A percentile compares a stretch with the other conserved stretches of the same genome.
Conservation (phyloP, 2,113 vertebrate genomes). For the Sander vitreus region DNA sequence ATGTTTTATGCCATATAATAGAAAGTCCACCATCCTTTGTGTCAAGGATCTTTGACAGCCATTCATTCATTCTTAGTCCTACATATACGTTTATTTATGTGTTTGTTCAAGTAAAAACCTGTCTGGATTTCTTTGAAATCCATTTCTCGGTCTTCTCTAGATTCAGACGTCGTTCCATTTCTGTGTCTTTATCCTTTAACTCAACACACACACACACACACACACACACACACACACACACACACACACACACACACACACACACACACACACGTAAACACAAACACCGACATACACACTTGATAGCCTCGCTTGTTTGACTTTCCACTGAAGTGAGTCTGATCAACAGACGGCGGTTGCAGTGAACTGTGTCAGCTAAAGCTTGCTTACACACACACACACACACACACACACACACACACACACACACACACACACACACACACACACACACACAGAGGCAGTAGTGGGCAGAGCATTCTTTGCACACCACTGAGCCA, state of each 20-base stretch:
- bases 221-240: background rate
- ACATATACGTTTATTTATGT: too few relatives aligned
- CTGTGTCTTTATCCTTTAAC: background rate
- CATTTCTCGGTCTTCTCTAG: background rate
- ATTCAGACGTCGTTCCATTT: background rate
- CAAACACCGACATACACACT: constrained; percentile 6
- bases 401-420: constrained; percentile 7
- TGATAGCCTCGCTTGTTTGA: constrained; percentile 33
- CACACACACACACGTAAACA: background rate
- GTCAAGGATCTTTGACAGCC: background rate
- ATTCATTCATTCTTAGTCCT: background rate
- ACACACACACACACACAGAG: background rate
- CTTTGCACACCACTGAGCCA: constrained; percentile 43
- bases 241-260: background rate
- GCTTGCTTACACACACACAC: background rate
- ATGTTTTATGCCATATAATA: background rate
- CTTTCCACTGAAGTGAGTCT: constrained; percentile 35
- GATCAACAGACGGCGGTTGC: constrained; percentile 40
- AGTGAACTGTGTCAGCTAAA: constrained; percentile 29
- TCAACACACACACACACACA: background rate
- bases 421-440: background rate
- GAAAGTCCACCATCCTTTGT: background rate
- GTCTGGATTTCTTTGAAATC: background rate
- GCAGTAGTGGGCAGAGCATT: background rate
- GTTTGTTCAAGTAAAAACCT: background rate